phyloP scores from a whole-genome alignment of 92 coral and sea anemone genomes.

The Paragorgia papillata region DNA sequence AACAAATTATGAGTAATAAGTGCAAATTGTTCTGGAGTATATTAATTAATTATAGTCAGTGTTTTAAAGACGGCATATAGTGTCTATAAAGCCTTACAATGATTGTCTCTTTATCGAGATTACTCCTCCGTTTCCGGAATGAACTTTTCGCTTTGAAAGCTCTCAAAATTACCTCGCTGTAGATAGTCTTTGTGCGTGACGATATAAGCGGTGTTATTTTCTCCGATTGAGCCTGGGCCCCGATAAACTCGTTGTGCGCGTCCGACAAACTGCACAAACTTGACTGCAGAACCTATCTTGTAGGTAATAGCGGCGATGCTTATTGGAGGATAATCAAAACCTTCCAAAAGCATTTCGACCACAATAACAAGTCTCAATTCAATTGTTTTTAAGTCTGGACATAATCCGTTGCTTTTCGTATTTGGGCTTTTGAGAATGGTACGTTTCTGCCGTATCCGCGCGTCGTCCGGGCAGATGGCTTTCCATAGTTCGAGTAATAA shows the following conservation, averaged over 20 bases:
- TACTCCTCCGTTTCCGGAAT: conserved; percentile 10
- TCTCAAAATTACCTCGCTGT: neutral
- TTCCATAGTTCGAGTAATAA: conserved; percentile 14
- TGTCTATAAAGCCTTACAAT: too few relatives aligned
- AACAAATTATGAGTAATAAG: too few relatives aligned
- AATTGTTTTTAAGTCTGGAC: conserved; percentile 11
- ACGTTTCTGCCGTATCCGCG: neutral
- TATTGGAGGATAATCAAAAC: conserved; percentile 52
- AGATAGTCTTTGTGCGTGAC: conserved; percentile 16
- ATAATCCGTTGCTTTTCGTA: neutral
- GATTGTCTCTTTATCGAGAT: too few relatives aligned
- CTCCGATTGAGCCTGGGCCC: neutral
- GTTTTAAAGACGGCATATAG: too few relatives aligned
- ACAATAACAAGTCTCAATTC: conserved; percentile 40
- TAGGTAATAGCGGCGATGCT: conserved; percentile 48
- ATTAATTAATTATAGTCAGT: too few relatives aligned
- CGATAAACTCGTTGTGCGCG: conserved; percentile 49
- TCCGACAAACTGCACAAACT: conserved; percentile 53
- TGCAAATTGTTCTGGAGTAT: too few relatives aligned
- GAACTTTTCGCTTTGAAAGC: neutral
- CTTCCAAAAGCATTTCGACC: conserved; percentile 41
- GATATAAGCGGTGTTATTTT: neutral
- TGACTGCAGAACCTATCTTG: conserved; percentile 37
- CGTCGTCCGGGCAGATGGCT: neutral
- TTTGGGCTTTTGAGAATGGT: neutral